Evolutionary conservation across 2,113 vertebrate species (phyloP).

Genomic region (Chlamydotis undulata): DNA sequence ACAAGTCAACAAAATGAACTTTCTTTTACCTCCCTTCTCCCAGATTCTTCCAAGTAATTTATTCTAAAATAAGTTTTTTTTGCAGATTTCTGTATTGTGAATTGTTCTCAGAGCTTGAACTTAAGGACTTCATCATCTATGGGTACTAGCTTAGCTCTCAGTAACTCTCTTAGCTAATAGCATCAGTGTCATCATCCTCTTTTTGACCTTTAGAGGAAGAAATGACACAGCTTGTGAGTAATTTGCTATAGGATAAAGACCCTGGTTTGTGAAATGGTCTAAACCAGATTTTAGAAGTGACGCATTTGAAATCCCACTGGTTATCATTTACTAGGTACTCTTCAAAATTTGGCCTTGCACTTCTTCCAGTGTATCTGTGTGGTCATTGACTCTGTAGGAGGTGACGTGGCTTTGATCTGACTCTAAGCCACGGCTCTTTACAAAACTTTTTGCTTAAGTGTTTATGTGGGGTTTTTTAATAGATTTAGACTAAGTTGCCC

Average conservation of each 20-base stretch:
- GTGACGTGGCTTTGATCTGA: neutral
- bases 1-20: neutral
- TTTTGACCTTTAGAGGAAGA: neutral
- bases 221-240: neutral
- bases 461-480: neutral
- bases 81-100: neutral
- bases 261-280: neutral
- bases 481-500: neutral
- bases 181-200: neutral
- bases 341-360: neutral
- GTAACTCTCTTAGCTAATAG: neutral
- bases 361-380: neutral
- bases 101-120: neutral
- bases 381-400: neutral
- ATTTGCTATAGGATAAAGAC: neutral
- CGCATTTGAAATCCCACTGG: neutral
- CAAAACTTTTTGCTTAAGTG: neutral
- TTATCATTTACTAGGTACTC: neutral
- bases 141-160: neutral
- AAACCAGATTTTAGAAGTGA: neutral
- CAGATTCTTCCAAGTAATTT: neutral
- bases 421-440: neutral
- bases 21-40: neutral
- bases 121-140: neutral
- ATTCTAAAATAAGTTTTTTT: neutral